phyloP scores from a whole-genome alignment of 2,113 vertebrate genomes.

The Verasper variegatus region DNA sequence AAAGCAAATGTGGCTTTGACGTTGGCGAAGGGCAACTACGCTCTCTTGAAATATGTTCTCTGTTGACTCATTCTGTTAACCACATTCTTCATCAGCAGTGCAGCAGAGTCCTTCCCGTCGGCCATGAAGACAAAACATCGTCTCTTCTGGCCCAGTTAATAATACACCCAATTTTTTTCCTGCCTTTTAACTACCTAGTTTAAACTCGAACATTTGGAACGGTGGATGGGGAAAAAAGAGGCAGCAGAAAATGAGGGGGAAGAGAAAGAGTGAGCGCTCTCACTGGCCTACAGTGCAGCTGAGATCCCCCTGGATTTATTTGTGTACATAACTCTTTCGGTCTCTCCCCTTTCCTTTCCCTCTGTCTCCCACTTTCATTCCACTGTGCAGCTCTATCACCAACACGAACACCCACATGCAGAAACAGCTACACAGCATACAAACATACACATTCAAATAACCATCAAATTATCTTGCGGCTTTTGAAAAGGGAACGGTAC shows the following conservation, averaged over 20 bases:
- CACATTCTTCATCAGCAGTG: slow-evolving; percentile 69
- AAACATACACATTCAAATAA: slow-evolving; percentile 51
- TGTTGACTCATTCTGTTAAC: slow-evolving; percentile 73
- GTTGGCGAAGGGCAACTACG: slow-evolving; percentile 53
- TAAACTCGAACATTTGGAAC: slow-evolving; percentile 43
- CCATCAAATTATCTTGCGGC: slow-evolving; percentile 48
- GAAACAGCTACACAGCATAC: slow-evolving; percentile 39
- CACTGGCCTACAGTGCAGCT: slow-evolving; percentile 48
- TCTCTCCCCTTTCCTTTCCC: slow-evolving; percentile 34
- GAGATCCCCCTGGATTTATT: slow-evolving; percentile 73
- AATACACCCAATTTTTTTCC: slow-evolving; percentile 25
- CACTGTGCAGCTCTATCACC: slow-evolving; percentile 37
- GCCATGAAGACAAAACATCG: slow-evolving; percentile 62
- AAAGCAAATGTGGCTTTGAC: slow-evolving; percentile 57
- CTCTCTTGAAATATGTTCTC: slow-evolving; percentile 74
- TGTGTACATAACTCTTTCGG: slow-evolving; percentile 67
- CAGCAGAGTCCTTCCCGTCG: slow-evolving; percentile 55
- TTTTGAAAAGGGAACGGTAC: slow-evolving; percentile 40
- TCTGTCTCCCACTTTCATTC: slow-evolving; percentile 61
- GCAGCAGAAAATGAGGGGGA: slow-evolving; percentile 62
- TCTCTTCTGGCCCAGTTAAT: slow-evolving; percentile 51
- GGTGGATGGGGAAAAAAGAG: slow-evolving; percentile 26
- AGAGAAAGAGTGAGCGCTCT: slow-evolving; percentile 51
- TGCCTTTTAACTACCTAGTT: slow-evolving; percentile 54
- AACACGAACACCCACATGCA: slow-evolving; percentile 65